phyloP scores from a whole-genome alignment of 2,888 invertebrate genomes.

The Clanis bilineata region DNA sequence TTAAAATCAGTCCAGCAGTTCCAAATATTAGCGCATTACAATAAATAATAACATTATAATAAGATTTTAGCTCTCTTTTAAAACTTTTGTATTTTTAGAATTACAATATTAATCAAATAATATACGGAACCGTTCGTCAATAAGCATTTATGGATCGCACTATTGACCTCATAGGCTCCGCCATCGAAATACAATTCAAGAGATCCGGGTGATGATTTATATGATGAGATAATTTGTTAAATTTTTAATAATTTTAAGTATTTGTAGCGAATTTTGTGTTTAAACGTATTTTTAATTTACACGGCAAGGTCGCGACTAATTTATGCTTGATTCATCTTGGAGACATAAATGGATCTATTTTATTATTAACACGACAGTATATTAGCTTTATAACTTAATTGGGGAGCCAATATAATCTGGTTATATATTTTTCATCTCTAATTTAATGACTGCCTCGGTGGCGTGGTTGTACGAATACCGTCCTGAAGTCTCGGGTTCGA shows the following conservation, averaged over 20 bases:
- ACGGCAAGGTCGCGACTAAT: neutral
- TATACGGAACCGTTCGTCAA: neutral
- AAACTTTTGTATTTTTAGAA: too few relatives aligned
- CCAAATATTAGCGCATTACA: too few relatives aligned
- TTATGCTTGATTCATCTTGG: neutral
- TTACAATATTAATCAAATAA: too few relatives aligned
- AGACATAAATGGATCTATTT: neutral
- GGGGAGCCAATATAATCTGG: too few relatives aligned
- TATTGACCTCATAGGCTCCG: conserved; percentile 9
- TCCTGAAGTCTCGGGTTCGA: too few relatives aligned
- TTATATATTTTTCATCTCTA: too few relatives aligned
- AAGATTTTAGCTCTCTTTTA: too few relatives aligned
- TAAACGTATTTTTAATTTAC: neutral
- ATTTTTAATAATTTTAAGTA: neutral
- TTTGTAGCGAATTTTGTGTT: neutral
- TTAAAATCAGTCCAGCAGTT: too few relatives aligned
- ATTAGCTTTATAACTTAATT: too few relatives aligned
- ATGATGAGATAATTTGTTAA: neutral
- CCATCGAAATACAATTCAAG: neutral
- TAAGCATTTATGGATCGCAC: neutral
- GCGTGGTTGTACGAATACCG: too few relatives aligned
- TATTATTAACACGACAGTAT: neutral
- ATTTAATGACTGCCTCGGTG: too few relatives aligned
- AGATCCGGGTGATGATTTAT: conserved; percentile 9
- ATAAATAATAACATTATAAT: too few relatives aligned